Percentiles rank a stretch among this genome's conserved stretches.
Conservation (phyloP, 2,113 vertebrate genomes). For the Microtus ochrogaster region DNA sequence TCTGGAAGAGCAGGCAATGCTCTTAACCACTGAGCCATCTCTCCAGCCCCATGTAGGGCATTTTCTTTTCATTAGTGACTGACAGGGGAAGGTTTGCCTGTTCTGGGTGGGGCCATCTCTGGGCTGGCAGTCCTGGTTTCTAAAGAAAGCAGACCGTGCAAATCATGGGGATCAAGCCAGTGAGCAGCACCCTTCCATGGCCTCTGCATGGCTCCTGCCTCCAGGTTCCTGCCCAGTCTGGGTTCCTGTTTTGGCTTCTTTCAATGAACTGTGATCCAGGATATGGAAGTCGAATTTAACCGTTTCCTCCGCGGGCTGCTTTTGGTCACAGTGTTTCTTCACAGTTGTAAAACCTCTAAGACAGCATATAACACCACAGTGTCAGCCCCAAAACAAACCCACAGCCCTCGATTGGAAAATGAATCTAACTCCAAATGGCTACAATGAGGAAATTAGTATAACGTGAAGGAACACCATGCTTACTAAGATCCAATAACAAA, state of each 20-base stretch:
- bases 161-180: background rate
- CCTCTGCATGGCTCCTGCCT: background rate
- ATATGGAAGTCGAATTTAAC: background rate
- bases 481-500: conserved; percentile 24
- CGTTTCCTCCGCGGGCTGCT: background rate
- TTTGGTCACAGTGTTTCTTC: background rate
- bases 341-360: background rate
- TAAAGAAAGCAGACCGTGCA: too few species aligned
- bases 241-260: background rate
- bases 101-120: background rate
- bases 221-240: background rate
- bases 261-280: background rate
- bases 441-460: conserved; percentile 2
- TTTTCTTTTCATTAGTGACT: background rate
- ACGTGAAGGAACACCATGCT: background rate
- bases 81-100: background rate
- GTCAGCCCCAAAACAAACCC: background rate
- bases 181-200: background rate
- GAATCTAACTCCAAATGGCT: conserved; percentile 11
- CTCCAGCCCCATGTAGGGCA: too few species aligned
- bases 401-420: background rate
- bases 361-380: background rate
- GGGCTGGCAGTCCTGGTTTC: background rate
- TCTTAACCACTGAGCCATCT: too few species aligned
- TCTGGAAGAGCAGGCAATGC: too few species aligned